These are phyloP conservation scores for Drosophila nigrodunni DNA, from an alignment of 1,140 invertebrate genomes.

Conservation along the genomic window DNA sequence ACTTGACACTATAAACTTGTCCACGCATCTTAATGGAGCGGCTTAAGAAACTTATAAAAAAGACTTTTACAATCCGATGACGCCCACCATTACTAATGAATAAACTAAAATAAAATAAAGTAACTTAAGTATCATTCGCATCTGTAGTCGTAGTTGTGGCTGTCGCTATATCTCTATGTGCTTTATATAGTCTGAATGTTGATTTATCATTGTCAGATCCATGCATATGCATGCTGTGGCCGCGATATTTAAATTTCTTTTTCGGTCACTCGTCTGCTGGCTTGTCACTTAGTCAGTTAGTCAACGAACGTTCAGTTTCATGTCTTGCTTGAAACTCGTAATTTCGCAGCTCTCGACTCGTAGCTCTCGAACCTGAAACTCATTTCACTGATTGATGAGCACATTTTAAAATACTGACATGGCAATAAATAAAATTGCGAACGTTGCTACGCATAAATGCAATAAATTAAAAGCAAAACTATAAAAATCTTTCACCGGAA, in stretches of 20 bases:
- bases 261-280: constrained; percentile 55
- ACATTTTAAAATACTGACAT: constrained; percentile 71
- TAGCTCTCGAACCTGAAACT: constrained; percentile 52
- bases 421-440: constrained; percentile 71
- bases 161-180: constrained; percentile 7
- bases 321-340: constrained; percentile 22
- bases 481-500: constrained; percentile 75
- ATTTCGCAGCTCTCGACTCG: neutral
- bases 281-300: constrained; percentile 51
- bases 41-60: constrained; percentile 1
- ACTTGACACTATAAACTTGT: constrained; percentile 57
- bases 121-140: constrained; percentile 18
- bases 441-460: constrained; percentile 69
- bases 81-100: constrained; percentile 57
- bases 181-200: constrained; percentile 27
- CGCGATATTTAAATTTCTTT: constrained; percentile 67
- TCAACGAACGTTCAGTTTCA: constrained; percentile 19
- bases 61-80: constrained; percentile 57
- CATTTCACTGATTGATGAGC: constrained; percentile 79
- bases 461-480: constrained; percentile 77
- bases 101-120: neutral
- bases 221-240: constrained; percentile 57
- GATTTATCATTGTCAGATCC: constrained; percentile 76
- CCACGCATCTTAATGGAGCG: constrained; percentile 63
- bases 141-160: constrained; percentile 13